phyloP scores from a whole-genome alignment of 2,113 vertebrate genomes.

The Alectura lathami region DNA sequence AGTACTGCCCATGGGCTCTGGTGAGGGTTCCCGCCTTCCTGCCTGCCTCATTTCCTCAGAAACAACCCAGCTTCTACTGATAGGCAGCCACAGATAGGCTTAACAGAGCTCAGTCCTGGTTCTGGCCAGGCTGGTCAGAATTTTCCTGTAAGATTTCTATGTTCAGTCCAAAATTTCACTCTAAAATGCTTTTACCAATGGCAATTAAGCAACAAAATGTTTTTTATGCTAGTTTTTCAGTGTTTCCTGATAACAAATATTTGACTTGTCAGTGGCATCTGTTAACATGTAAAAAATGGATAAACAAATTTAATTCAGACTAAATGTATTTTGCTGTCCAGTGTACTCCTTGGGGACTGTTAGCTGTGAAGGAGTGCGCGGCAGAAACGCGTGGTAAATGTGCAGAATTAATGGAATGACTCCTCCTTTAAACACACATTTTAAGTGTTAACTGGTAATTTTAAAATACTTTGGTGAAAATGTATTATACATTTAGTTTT shows the following conservation, averaged over 20 bases:
- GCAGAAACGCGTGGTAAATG: background rate
- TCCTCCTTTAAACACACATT: background rate
- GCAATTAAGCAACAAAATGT: background rate
- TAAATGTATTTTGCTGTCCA: background rate
- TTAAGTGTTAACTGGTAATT: background rate
- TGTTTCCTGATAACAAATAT: background rate
- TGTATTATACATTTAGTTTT: background rate
- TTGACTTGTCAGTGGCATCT: background rate
- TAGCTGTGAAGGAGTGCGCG: background rate
- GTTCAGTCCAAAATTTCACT: background rate
- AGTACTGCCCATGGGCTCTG: background rate
- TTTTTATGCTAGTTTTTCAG: background rate
- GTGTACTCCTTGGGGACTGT: background rate
- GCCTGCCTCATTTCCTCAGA: background rate
- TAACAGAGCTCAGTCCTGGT: background rate
- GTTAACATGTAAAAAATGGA: background rate
- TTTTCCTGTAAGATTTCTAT: background rate
- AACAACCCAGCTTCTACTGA: background rate
- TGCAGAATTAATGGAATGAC: background rate
- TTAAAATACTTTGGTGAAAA: conserved; percentile 8
- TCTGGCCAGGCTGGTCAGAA: background rate
- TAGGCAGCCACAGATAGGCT: background rate
- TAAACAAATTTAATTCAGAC: background rate
- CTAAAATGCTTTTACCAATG: background rate
- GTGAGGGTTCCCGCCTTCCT: background rate